Base-by-base conservation (phyloP, 2,888 invertebrate species). In the Dorcus hopei region DNA sequence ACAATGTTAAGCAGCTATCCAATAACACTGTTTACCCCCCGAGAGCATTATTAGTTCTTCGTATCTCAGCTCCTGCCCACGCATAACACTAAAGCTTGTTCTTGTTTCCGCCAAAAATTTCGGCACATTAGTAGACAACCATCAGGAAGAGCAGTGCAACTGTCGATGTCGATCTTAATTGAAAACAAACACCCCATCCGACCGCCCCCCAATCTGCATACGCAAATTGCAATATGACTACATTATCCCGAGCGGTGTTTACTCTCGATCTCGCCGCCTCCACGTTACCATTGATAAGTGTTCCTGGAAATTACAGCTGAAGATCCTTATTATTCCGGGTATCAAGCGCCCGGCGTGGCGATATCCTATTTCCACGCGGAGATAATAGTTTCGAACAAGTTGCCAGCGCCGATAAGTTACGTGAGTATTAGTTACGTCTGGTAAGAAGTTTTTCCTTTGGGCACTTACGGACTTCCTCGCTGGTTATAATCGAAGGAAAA, bases 261-360 rank as follows among this genome's bases (percentile, higher is more conserved):
- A 59, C 65, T 58, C 61, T 48, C 57, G 58, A 54, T 60, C 48
- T 49, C 39, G 38, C 42, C 63, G 65, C 59, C 61, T 58, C 61
- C 58, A 64, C 63, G 65, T 65, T 59, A 58, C 61, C 58, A 67
- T 65, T 67, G 65, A 65, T 67, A 66, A 66, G 66, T 66, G 63
- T 65, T 63, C 63, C 58, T 62, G 63, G 61, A 64, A 66, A 65
- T 66, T 67, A 57, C 60, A 61, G 45, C 42, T 57, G 61, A 55
- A 55, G 52, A 52, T 57, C 51, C 53, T 53, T 59, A 59, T 61
- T 61, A 61, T 61, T 61, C 59, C 52, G 47, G 51, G 51, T 54
- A 61, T 54, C 58, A 61, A 51, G 42, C 54, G 45, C 38, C 38
- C 16, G 19, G 9, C 45, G 45, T 19, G 19, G 9, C 45, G 45